These are phyloP conservation scores for Yponomeuta plumbellus DNA, from an alignment of 2,888 invertebrate species.

Conservation along the genomic window DNA sequence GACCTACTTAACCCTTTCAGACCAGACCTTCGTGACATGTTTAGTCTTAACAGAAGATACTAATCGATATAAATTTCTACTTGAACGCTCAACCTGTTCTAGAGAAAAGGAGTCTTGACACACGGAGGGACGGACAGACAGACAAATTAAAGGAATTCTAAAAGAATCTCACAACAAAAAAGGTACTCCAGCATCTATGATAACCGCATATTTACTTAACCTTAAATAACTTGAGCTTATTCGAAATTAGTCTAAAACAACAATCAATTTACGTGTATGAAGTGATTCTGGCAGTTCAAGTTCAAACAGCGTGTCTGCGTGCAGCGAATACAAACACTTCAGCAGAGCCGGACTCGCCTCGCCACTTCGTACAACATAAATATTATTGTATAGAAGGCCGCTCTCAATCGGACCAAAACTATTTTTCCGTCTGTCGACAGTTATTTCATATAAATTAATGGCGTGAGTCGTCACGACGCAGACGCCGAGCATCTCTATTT, in stretches of 20 bases:
- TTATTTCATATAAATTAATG: constrained; percentile 77
- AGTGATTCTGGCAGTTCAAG: constrained; percentile 9
- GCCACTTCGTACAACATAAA: constrained; percentile 72
- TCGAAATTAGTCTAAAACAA: not conserved
- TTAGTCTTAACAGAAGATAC: too few relatives aligned
- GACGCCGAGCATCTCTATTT: constrained; percentile 70
- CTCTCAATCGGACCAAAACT: constrained; percentile 61
- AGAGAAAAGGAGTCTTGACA: too few relatives aligned
- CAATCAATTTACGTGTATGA: not conserved
- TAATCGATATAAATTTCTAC: too few relatives aligned
- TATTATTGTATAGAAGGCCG: constrained; percentile 71
- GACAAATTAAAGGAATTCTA: too few relatives aligned
- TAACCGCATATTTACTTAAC: not conserved
- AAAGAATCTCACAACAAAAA: not conserved
- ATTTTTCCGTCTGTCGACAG: constrained; percentile 76
- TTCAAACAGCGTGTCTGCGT: constrained; percentile 8
- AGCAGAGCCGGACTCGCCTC: constrained; percentile 15
- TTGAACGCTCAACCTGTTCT: too few relatives aligned
- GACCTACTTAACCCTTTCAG: too few relatives aligned
- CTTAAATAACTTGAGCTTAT: not conserved
- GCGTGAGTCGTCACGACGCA: constrained; percentile 74
- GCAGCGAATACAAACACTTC: constrained; percentile 8
- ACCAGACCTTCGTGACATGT: too few relatives aligned
- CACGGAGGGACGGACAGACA: too few relatives aligned
- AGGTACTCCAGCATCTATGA: not conserved